Evolutionary conservation across 2,888 invertebrate genomes (phyloP), one percentile per base, ranked within the genome.

Genomic region (Sinohyriopsis cumingii): DNA sequence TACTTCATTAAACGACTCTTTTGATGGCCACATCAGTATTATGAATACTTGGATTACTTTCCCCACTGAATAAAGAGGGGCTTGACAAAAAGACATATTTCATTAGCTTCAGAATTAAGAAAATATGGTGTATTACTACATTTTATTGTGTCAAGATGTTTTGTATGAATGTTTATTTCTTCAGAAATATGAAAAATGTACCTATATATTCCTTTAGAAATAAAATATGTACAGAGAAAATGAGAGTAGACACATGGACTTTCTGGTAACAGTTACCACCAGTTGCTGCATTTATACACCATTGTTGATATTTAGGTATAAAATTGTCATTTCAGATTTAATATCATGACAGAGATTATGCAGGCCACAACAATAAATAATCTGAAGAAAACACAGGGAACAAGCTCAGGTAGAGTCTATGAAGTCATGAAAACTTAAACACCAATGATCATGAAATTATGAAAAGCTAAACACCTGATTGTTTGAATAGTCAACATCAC

Each of bases 331-430:
- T 89, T 61, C 86, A 94, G 95, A 79, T 95, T 94, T 84, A 95
- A 95, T 84, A 95, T 97, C 80, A 95, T 96, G 7, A 95, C 95
- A 61, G 96, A 96, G 92, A 94, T 97, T 82, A 96, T 97, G 95
- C 96, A 97, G 92, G 96, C 96, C 0, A 96, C 96, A 22, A 95
- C 96, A 1, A 93, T 96, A 79, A 95, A 96, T 91, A 96, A 96
- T 88, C 92, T 96, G 73, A 96, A 96, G 90, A 93, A 95, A 82
- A 94, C 95, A 9, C 95, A 95, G 91, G 96, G 95, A 24, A 78
- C 59, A 20, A 25, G 12, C 61, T n/a, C 69, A 69, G 69, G 68
- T 72, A 45, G 15, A 15, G 45, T 45, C 45, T 45, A 12, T 12
- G 45, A 45, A 45, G 5, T 45, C 15, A 45, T 45, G 15, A 45